phyloP scores from a whole-genome alignment of 2,797 vertebrate genomes.

The Ara ararauna region DNA sequence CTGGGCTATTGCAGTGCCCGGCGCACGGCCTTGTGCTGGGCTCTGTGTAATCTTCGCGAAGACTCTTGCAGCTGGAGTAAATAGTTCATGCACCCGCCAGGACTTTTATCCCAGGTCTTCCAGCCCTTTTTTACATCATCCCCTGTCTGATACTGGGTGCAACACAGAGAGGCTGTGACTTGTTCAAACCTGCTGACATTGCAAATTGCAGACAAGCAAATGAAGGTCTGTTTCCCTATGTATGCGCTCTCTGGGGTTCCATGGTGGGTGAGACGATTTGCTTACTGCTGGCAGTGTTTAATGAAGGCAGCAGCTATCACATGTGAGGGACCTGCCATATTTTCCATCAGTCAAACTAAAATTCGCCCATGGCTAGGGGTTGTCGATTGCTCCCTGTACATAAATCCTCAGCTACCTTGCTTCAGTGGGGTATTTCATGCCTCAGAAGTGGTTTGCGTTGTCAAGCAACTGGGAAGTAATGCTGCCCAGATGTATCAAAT shows the following conservation, averaged over 20 bases:
- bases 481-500: neutral
- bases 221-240: slow-evolving; percentile 5
- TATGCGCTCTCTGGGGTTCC: neutral
- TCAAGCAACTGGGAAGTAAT: neutral
- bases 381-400: neutral
- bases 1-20: neutral
- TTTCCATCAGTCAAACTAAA: neutral
- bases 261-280: neutral
- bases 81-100: neutral
- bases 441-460: neutral
- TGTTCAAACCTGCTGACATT: neutral
- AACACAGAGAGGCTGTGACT: neutral
- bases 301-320: neutral
- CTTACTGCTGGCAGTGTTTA: neutral
- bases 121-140: neutral
- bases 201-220: slow-evolving; percentile 1
- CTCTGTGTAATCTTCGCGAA: neutral
- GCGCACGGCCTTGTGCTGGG: accelerated
- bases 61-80: neutral
- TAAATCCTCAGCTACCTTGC: slow-evolving; percentile 12
- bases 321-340: neutral
- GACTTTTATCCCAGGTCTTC: neutral
- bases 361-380: neutral
- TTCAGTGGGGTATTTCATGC: neutral
- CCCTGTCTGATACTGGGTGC: neutral